Evolutionary conservation across 1,140 invertebrate species (phyloP), one percentile per base, ranked within the genome.

Genomic region (Drosophila orosa): DNA sequence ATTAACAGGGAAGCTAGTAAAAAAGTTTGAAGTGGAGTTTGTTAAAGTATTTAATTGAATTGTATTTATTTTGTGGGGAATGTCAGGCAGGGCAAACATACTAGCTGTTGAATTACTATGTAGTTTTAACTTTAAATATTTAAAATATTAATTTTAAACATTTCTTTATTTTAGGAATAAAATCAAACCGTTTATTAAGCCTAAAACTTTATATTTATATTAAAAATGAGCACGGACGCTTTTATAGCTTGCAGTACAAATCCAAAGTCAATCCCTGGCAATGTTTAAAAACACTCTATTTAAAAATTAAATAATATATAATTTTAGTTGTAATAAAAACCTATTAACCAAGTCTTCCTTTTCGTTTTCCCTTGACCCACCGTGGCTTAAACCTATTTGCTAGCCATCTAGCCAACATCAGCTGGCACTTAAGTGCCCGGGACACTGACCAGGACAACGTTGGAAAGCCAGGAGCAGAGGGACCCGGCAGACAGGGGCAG

Each of bases 371-470:
- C 19, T 5, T n/a, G 7, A 47, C 10, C 17, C 48, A 83, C 65
- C 50, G 69, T 83, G n/a, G n/a, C 44, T 22, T 40, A 37, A 25
- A 57, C 44, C 35, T 45, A 42, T 44, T 67, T 24, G 52, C 50
- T 47, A 39, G 79, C 40, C 50, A 61, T 39, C 19, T 57, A 57
- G 55, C 55, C 56, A 54, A 63, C 67, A 60, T 71, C 74, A 65
- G 74, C 63, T 62, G 67, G 55, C 74, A 42, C 58, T 81, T 85
- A 78, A 85, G 78, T 85, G 65, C 47, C 74, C 68, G 17, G 61
- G 45, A 80, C 74, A 80, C 45, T 78, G 62, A 40, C 39, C 55
- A 63, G 42, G 47, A 56, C 60, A 50, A 44, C 58, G 25, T 24
- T 40, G 13, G 3, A 39, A 19, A 6, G 12, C 10, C 33, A 22